A percentile compares a stretch with the other conserved stretches of the same genome.
phyloP scores from a whole-genome alignment of 2,888 invertebrate genomes.

The Unio delphinus region DNA sequence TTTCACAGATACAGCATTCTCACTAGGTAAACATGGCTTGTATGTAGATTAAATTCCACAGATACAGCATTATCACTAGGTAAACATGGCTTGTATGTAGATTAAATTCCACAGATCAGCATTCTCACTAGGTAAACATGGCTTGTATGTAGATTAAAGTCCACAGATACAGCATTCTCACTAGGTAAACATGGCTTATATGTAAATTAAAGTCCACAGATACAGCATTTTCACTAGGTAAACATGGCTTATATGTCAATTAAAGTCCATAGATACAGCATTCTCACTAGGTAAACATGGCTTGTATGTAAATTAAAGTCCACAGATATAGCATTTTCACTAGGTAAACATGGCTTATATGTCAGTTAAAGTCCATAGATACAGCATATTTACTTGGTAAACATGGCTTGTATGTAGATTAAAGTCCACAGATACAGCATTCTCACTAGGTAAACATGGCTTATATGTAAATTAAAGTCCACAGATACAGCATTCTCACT shows the following conservation, averaged over 20 bases:
- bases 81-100: conserved; percentile 82
- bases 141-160: no score
- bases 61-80: conserved; percentile 95
- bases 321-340: no score
- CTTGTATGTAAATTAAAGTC: no score
- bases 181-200: no score
- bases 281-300: conserved; percentile 82
- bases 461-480: no score
- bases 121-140: conserved; percentile 82
- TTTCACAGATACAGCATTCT: no score
- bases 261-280: conserved; percentile 92
- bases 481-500: no score
- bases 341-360: no score
- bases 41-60: conserved; percentile 73
- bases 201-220: conserved; percentile 78
- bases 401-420: conserved; percentile 84
- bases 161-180: no score
- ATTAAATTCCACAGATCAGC: conserved; percentile 91
- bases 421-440: conserved; percentile 92
- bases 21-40: no score
- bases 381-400: conserved; percentile 90
- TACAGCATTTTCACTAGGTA: conserved; percentile 91
- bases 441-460: conserved; percentile 80
- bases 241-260: conserved; percentile 3
- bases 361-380: conserved; percentile 78